These are phyloP conservation scores for Diplosoma virens DNA, from an alignment of 23 tunicate species.

Conservation along the genomic window DNA sequence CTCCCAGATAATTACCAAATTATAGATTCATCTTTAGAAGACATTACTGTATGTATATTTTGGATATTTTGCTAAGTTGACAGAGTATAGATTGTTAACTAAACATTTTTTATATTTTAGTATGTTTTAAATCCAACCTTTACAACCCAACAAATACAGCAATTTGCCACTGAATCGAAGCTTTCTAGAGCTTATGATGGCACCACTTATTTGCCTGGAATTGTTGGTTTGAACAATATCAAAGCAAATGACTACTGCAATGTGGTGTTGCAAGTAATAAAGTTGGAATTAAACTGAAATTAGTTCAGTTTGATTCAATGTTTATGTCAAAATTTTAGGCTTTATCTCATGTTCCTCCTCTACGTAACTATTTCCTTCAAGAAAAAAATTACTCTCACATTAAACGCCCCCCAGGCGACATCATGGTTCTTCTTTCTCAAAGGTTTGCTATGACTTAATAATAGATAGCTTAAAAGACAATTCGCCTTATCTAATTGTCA, in stretches of 20 bases:
- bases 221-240: slow-evolving; percentile 93
- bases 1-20: slow-evolving; percentile 94
- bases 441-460: slow-evolving; percentile 33
- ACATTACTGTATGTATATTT: slow-evolving; percentile 79
- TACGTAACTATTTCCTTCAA: slow-evolving; percentile 74
- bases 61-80: background rate
- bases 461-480: no score
- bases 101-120: slow-evolving; percentile 20
- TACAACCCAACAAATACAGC: slow-evolving; percentile 52
- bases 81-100: background rate
- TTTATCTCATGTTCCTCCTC: slow-evolving; percentile 78
- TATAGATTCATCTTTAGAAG: slow-evolving; percentile 92
- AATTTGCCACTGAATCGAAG: slow-evolving; percentile 51
- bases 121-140: slow-evolving; percentile 91
- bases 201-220: slow-evolving; percentile 87
- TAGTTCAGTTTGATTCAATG: background rate
- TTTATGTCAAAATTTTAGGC: slow-evolving; percentile 37
- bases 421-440: slow-evolving; percentile 85
- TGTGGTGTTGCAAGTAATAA: slow-evolving; percentile 79
- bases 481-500: no score
- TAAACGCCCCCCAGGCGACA: slow-evolving; percentile 90
- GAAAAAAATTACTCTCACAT: slow-evolving; percentile 85
- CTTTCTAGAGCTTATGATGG: slow-evolving; percentile 80
- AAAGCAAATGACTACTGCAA: slow-evolving; percentile 97
- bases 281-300: no score